Percentiles rank a stretch among this genome's conserved stretches.
Evolutionary conservation across 1,140 invertebrate species (phyloP).

Genomic region (Trachelipus rathkii): DNA sequence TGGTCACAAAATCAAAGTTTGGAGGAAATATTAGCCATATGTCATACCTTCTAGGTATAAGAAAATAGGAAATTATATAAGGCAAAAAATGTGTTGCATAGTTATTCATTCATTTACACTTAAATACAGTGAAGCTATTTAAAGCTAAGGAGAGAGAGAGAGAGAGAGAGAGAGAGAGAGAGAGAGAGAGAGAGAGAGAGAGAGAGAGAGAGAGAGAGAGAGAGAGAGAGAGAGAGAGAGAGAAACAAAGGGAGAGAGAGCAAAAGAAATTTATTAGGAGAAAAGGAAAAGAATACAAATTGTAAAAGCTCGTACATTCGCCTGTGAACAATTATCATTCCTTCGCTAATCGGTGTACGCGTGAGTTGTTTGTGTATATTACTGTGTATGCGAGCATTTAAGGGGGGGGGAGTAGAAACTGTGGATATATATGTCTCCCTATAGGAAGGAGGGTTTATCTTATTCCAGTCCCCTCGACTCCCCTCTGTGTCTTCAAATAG

Average conservation of each 20-base stretch:
- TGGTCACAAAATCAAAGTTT: no score
- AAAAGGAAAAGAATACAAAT: neutral
- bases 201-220: neutral
- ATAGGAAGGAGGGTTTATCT: no score
- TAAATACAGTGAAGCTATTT: neutral
- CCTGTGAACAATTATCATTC: constrained; percentile 2
- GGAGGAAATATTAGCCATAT: no score
- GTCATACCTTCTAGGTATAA: no score
- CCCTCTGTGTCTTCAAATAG: constrained; percentile 2
- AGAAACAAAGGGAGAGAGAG: neutral
- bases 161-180: constrained; percentile 11
- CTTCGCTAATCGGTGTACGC: neutral
- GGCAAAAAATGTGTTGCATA: no score
- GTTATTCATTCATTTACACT: no score
- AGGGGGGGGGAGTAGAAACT: no score
- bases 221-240: constrained; percentile 7
- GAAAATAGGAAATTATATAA: no score
- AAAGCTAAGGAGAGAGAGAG: neutral
- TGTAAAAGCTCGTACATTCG: neutral
- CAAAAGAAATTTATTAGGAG: neutral
- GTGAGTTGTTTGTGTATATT: no score
- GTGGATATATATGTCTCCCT: no score
- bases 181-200: neutral
- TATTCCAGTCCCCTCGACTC: neutral
- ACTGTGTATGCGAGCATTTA: no score